Evolutionary conservation across 1,140 invertebrate species (phyloP).

Genomic region (Rhysida immarginata): DNA sequence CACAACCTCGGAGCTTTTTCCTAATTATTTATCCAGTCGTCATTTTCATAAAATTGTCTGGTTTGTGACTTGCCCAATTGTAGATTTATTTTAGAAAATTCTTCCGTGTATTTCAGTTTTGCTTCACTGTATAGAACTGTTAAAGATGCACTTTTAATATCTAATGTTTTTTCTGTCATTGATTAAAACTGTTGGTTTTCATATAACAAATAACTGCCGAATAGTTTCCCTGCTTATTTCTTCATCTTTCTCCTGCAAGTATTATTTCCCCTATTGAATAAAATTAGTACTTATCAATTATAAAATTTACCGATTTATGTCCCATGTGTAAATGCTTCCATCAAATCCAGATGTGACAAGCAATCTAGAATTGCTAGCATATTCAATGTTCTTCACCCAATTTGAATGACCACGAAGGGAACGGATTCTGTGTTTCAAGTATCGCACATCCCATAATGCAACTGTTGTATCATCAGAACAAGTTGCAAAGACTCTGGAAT

Average conservation of each 20-base stretch:
- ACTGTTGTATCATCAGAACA: constrained; percentile 87
- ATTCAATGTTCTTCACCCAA: constrained; percentile 95
- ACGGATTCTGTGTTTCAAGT: constrained; percentile 56
- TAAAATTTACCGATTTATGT: constrained; percentile 73
- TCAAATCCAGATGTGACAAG: constrained; percentile 83
- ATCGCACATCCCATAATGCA: constrained; percentile 77
- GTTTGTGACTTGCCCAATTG: no score
- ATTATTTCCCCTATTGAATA: no score
- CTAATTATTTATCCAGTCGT: no score
- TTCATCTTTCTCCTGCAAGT: no score
- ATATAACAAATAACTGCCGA: neutral
- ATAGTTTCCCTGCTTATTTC: neutral
- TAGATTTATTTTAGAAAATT: no score
- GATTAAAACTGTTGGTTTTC: neutral
- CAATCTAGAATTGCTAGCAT: constrained; percentile 65
- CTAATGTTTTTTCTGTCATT: no score
- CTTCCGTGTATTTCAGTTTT: no score
- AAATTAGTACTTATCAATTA: no score
- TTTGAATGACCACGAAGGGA: constrained; percentile 73
- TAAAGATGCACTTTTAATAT: no score
- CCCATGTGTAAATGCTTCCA: constrained; percentile 85
- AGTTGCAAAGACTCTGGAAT: constrained; percentile 73
- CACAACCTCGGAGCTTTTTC: no score
- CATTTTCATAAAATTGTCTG: no score
- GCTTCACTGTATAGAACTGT: no score